Evolutionary conservation across 2,113 vertebrate species (phyloP), one percentile per base, ranked within the genome.

Genomic region (Tachycineta bicolor): DNA sequence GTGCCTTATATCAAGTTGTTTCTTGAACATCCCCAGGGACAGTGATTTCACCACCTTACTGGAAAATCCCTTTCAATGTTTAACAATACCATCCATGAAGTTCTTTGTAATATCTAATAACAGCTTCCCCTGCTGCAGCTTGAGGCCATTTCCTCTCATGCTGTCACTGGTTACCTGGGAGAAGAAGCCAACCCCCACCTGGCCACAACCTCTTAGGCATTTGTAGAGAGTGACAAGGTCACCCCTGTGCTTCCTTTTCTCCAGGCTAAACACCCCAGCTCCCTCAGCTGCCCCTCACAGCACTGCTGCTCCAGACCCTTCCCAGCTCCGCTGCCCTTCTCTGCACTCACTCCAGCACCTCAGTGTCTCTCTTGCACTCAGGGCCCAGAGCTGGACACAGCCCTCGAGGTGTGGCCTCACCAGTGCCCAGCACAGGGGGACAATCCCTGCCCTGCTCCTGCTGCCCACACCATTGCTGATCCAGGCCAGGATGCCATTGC

Each of bases 141-240:
- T 75, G 15, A 65, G 29, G 34, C 8, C 24, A 65, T 41, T 49
- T 58, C 34, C 25, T 67, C 34, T 58, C 16, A 24, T 28, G 8
- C 52, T 58, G 20, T 49, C 43, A 49, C 33, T 8, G 8, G 28
- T 3, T 28, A 24, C 24, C 24, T 49, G 34, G 12, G 23, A 65
- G 52, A 39, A 73, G 25, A 39, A 4, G 53, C 8, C 11, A 19
- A 67, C 2, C 5, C 12, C 25, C 24, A 58, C 5, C 20, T 9
- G 10, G 43, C 7, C 25, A 65, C 12, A 49, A 0, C 2, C 20
- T 29, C 16, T 20, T 34, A 67, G 25, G 25, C 12, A 76, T 24
- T 0, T 11, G 6, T 13, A 1, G 28, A 3, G 4, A 49, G 21
- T 13, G 34, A 7, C 7, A 21, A 67, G 16, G 12, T 34, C 12